phyloP scores from a whole-genome alignment of 2,888 invertebrate species.

The Leptinotarsa haldemani region DNA sequence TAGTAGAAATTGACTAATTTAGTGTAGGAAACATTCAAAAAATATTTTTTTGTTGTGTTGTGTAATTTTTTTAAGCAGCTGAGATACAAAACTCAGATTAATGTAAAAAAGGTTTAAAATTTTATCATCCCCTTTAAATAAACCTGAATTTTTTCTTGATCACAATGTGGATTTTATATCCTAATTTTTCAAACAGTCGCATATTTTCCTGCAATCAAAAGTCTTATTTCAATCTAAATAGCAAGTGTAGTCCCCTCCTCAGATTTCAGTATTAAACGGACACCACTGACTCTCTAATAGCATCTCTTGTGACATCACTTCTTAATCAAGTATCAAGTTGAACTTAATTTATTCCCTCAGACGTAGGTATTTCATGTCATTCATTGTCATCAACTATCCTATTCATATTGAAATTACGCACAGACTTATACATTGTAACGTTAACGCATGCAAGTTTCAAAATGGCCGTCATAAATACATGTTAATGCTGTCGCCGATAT shows the following conservation, averaged over 20 bases:
- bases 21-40: too few species aligned
- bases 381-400: conserved; percentile 50
- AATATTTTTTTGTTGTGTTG: too few species aligned
- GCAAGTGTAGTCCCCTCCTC: neutral
- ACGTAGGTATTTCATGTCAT: conserved; percentile 51
- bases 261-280: neutral
- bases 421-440: conserved; percentile 26
- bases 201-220: too few species aligned
- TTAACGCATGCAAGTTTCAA: conserved; percentile 24
- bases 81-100: too few species aligned
- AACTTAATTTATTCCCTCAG: conserved; percentile 39
- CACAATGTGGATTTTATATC: too few species aligned
- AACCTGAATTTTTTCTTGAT: too few species aligned
- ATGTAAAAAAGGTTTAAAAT: too few species aligned
- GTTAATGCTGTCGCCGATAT: conserved; percentile 26
- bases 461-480: conserved; percentile 26
- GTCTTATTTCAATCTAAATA: too few species aligned
- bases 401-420: conserved; percentile 30
- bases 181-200: too few species aligned
- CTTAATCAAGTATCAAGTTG: conserved; percentile 33
- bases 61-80: too few species aligned
- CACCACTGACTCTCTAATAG: neutral
- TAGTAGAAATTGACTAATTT: too few species aligned
- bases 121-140: too few species aligned
- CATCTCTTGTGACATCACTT: conserved; percentile 48